Evolutionary conservation across 2,113 vertebrate species (phyloP), one percentile per base, ranked within the genome.

Genomic region (Callaeas wilsoni): DNA sequence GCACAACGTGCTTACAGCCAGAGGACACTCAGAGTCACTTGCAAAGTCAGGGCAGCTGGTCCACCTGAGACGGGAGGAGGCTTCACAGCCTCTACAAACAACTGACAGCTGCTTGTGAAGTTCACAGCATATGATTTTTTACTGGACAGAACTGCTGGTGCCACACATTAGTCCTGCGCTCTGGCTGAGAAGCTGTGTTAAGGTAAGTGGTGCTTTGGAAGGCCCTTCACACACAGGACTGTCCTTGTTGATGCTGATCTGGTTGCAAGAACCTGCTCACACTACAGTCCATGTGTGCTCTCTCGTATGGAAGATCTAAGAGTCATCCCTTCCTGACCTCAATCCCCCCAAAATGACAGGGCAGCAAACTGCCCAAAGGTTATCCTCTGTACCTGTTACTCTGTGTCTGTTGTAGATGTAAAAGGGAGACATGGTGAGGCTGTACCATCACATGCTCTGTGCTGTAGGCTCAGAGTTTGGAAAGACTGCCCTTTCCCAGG

Each of bases 21-120:
- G n/a, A 75, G 33, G 30, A 26, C 44, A 89, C 6, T 1, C 23
- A 87, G 41, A 68, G 39, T 25, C 6, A 23, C 20, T n/a, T 37
- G 29, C n/a, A 84, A 81, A 41, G 37, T 74, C 12, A 37, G 1
- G 2, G 41, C n/a, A 87, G 77, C 74, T 63, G 26, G 9, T 41
- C 42, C 56, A 63, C 1, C 17, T 76, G 14, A 71, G 62, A 37
- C 0, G 0, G 22, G 22, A 65, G 14, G 5, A 42, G 23, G 27
- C 37, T 70, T 42, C 52, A 21, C 16, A 19, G 75, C 32, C 33
- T 50, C 69, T 55, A 32, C 18, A 67, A 35, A 53, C 5, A 35
- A 14, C 37, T 50, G 42, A 21, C 21, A 92, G 57, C 47, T 50
- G 10, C 52, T 75, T 0, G 0, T 53, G 55, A 60, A 71, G 63